Base-by-base conservation (phyloP, 2,888 invertebrate genomes). In the Ganaspis brasiliensis region DNA sequence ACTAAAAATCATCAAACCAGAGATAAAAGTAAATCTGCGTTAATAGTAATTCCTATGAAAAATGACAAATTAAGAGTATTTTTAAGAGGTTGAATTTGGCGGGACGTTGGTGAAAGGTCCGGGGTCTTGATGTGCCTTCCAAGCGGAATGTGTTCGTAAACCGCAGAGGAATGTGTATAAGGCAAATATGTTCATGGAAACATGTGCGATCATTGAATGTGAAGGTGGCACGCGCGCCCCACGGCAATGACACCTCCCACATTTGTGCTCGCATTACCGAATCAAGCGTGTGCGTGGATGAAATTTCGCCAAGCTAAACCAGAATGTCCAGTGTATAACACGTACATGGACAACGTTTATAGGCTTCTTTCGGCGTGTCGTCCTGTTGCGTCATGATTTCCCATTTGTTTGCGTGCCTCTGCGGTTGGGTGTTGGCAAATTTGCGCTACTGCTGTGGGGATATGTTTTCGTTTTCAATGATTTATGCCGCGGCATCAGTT, bases 381-480 rank as follows among this genome's bases (percentile, higher is more conserved):
- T 82, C 82, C 73, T 82, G 86, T 83, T 86, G 87, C 87, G 88
- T 90, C 91, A 90, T 90, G 89, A 91, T 90, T 90, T 87, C 88
- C 86, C 89, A 90, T 90, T 90, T 90, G 91, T 91, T 91, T 90
- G 90, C 91, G 87, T 87, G 87, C 88, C 79, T 81, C 81, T 90
- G 91, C 88, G 91, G 91, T 91, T 85, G 88, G 86, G 87, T 87
- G 89, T 91, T 91, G 90, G 91, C 90, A 90, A 91, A 91, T 91
- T 91, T 91, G 90, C 90, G 89, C 89, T 88, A 87, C 89, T 89
- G 87, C 87, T 85, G 89, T 89, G n/a, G 89, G 90, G 89, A 90
- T 90, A 89, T 91, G 91, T 91, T 91, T 91, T 91, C 91, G 90
- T 90, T 91, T 90, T 85, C 91, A 91, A 91, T 91, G 91, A 91